Evolutionary conservation across 2,888 invertebrate species (phyloP).

Genomic region (Himalopsyche kuldschensis): DNA sequence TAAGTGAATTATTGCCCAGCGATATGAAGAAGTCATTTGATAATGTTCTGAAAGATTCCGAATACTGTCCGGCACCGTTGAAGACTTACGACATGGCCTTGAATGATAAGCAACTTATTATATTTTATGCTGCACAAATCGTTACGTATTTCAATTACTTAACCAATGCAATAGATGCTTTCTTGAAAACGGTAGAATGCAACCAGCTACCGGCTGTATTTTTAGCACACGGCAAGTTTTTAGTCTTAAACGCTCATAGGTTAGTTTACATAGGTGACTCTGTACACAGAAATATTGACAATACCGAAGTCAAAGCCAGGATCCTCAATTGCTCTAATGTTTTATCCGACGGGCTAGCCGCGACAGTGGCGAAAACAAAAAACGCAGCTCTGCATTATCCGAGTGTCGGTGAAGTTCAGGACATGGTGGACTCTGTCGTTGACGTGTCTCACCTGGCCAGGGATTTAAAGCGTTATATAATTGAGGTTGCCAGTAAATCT

Average conservation of each 20-base stretch:
- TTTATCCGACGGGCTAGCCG: conserved; percentile 77
- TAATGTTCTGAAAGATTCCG: conserved; percentile 72
- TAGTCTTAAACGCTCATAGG: conserved; percentile 90
- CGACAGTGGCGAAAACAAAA: conserved; percentile 86
- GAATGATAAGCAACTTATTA: conserved; percentile 80
- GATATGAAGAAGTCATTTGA: conserved; percentile 77
- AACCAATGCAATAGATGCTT: conserved; percentile 88
- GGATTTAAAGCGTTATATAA: conserved; percentile 73
- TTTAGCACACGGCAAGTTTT: conserved; percentile 91
- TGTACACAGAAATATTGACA: conserved; percentile 81
- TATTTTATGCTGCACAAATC: conserved; percentile 86
- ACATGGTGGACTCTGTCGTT: conserved; percentile 90
- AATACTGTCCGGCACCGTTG: conserved; percentile 48
- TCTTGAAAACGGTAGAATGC: conserved; percentile 86
- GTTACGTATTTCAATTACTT: conserved; percentile 83
- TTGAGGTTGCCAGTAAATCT: conserved; percentile 62
- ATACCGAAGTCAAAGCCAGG: conserved; percentile 71
- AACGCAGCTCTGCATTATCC: conserved; percentile 91
- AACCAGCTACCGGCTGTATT: conserved; percentile 93
- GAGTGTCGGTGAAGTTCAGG: conserved; percentile 85
- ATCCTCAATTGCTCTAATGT: conserved; percentile 77
- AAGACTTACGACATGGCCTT: conserved; percentile 58
- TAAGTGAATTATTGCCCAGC: conserved; percentile 72
- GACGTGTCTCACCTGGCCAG: conserved; percentile 83
- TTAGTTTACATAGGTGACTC: conserved; percentile 94